phyloP scores from a whole-genome alignment of 2,888 invertebrate species.

The Caradrina kadenii region DNA sequence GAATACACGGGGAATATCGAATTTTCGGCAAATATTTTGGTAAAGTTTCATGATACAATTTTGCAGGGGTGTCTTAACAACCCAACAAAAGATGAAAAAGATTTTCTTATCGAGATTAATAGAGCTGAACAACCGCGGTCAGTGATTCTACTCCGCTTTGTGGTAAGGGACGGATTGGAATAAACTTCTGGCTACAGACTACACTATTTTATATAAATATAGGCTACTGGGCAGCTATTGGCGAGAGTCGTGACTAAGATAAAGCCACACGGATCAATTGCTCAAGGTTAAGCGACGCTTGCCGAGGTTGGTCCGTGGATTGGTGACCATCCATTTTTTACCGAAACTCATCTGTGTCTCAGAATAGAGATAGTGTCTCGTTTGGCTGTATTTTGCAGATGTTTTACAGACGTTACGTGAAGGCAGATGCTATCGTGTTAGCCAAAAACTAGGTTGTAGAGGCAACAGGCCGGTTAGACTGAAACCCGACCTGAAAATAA shows the following conservation, averaged over 20 bases:
- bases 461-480: not conserved
- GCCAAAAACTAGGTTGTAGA: not conserved
- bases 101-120: conserved; percentile 23
- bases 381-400: not conserved
- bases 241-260: not conserved
- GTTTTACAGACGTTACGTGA: not conserved
- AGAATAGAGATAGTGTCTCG: too few relatives aligned
- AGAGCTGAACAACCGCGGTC: conserved; percentile 6
- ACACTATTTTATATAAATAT: not conserved
- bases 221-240: not conserved
- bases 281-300: not conserved
- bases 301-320: not conserved
- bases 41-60: conserved; percentile 19
- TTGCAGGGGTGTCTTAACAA: conserved; percentile 3
- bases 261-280: not conserved
- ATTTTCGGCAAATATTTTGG: not conserved
- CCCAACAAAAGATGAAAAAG: conserved; percentile 21
- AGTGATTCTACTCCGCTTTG: conserved; percentile 10
- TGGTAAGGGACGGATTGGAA: conserved; percentile 5
- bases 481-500: not conserved
- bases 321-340: not conserved
- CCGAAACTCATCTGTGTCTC: not conserved
- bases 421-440: not conserved
- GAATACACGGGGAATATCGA: not conserved
- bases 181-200: conserved; percentile 8